Conservation (phyloP, 2,888 invertebrate species). For the Hermaeophaga mercurialis region DNA sequence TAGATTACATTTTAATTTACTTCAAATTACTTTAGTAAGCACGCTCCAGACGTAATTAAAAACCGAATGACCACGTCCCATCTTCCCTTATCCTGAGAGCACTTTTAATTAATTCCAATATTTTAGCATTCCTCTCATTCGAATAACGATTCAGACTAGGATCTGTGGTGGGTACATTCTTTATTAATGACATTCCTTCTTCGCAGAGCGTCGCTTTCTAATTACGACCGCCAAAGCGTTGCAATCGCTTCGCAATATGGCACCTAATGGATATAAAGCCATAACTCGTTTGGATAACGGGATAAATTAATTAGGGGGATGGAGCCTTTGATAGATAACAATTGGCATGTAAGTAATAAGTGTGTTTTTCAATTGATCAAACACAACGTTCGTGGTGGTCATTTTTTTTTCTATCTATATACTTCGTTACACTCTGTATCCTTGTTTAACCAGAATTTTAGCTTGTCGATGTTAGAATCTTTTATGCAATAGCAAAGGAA, state of each 20-base stretch:
- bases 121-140: constrained; percentile 37
- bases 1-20: no score
- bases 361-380: constrained; percentile 16
- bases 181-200: constrained; percentile 55
- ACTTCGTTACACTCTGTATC: no score
- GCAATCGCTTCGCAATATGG: constrained; percentile 56
- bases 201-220: constrained; percentile 48
- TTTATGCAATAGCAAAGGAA: no score
- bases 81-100: constrained; percentile 2
- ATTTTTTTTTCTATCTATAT: no score
- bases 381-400: no score
- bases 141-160: constrained; percentile 32
- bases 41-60: constrained; percentile 6
- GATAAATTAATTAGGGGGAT: constrained; percentile 54
- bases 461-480: no score
- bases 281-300: constrained; percentile 54
- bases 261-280: constrained; percentile 54
- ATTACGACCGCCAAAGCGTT: constrained; percentile 53
- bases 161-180: constrained; percentile 51
- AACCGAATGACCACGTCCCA: background rate
- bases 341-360: constrained; percentile 32
- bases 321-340: constrained; percentile 45
- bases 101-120: constrained; percentile 44
- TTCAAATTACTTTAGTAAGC: background rate
- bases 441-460: no score